Percentiles rank a stretch among this genome's conserved stretches.
Conservation (phyloP, 2,113 vertebrate species). For the Calidris pugnax region DNA sequence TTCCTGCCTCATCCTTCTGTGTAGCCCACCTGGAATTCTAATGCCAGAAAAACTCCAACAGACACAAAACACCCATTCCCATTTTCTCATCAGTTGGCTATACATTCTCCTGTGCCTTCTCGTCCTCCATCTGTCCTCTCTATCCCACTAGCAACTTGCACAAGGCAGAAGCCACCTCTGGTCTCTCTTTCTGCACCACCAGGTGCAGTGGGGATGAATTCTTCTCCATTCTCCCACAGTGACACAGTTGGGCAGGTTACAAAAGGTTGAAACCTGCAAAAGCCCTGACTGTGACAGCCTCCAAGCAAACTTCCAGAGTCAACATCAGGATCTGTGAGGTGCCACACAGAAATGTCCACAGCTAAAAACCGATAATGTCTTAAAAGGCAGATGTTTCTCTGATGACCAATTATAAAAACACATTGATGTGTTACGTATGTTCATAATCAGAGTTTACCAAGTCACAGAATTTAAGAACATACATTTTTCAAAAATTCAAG, state of each 20-base stretch:
- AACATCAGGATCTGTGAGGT: neutral
- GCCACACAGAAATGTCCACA: neutral
- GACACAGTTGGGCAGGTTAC: neutral
- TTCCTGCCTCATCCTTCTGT: neutral
- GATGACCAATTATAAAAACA: neutral
- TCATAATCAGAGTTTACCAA: neutral
- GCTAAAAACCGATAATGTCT: neutral
- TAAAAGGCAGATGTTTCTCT: neutral
- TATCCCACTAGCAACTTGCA: neutral
- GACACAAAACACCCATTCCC: neutral
- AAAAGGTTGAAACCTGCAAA: neutral
- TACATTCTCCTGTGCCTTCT: neutral
- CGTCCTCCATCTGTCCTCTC: neutral
- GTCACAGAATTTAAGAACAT: neutral
- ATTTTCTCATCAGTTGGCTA: neutral
- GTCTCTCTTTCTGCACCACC: neutral
- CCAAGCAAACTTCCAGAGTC: neutral
- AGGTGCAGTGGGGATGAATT: neutral
- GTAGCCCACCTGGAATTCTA: neutral
- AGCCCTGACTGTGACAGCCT: neutral
- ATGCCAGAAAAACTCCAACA: neutral
- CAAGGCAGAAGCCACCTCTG: neutral
- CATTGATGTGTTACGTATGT: neutral
- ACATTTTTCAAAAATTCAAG: neutral
- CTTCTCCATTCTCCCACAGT: neutral